Evolutionary conservation across 35 echinoderm and acorn worm species (phyloP), one percentile per base, ranked within the genome.

Genomic region (Chiridota heheva): DNA sequence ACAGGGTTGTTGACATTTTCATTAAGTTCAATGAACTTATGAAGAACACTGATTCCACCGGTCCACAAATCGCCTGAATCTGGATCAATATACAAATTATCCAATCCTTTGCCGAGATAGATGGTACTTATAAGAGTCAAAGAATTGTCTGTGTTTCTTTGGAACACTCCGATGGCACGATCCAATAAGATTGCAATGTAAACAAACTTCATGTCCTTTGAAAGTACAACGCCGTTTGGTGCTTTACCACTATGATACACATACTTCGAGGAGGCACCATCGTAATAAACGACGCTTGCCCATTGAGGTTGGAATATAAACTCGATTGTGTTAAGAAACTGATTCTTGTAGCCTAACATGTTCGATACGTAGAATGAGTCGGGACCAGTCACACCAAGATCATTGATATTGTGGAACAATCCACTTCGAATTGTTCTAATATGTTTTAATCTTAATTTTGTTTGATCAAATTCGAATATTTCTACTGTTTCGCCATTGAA

Each of bases 311-410:
- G 18, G 3, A 78, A 53, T 20, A 78, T 17, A 2, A 34, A 18
- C 75, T 78, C 75, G 5, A 78, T 42, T 12, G 18, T 20, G 41
- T 57, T 49, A 29, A 33, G 62, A 7, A 17, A 17, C 0, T 49
- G 35, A 38, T 40, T 60, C 24, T 57, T 36, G 16, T 60, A 42
- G 36, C 43, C 58, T 15, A 49, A 49, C 35, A 60, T 57, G 29
- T 78, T 78, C n/a, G 75, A 27, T 37, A 42, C 75, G 27, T 78
- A 78, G 35, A 78, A 78, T 35, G 75, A 78, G 30, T 53, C 34
- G 34, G 53, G 75, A 39, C 75, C 75, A 15, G 75, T 62, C 6
- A 57, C 75, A 4, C 58, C 35, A 36, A 78, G 51, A 38, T 78
- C 75, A 37, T 78, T 78, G 2, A 78, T 17, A 42, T 57, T 78